phyloP scores from a whole-genome alignment of 2,888 invertebrate species.

The Punctoribates punctum region DNA sequence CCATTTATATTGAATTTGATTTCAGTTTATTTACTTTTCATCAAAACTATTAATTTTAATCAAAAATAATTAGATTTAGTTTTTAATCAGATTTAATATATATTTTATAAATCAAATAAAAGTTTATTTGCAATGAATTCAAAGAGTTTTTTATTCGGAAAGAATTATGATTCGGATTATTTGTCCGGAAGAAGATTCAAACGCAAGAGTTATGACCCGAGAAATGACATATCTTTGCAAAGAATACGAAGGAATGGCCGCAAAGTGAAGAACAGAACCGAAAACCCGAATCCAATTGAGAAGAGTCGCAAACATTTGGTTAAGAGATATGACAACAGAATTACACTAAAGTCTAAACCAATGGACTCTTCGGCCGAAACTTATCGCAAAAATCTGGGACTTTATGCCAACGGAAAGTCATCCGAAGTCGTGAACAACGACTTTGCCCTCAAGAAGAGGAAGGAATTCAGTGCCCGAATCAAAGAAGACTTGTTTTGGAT shows the following conservation, averaged over 20 bases:
- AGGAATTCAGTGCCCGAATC: not conserved
- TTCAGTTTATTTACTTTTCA: no score
- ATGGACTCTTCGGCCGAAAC: not conserved
- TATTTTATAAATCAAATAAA: not conserved
- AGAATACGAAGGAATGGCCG: not conserved
- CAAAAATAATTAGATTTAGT: no score
- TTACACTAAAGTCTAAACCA: not conserved
- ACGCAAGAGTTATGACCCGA: not conserved
- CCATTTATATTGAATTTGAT: no score
- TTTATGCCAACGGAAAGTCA: constrained; percentile 16
- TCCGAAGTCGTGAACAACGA: not conserved
- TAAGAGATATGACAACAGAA: not conserved
- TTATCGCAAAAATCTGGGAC: not conserved
- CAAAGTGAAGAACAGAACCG: not conserved
- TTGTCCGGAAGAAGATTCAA: constrained; percentile 14
- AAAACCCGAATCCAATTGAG: not conserved
- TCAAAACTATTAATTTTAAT: no score
- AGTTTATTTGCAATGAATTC: not conserved
- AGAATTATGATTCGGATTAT: constrained; percentile 26
- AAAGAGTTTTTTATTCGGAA: constrained; percentile 9
- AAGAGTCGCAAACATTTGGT: not conserved
- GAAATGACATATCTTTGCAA: not conserved
- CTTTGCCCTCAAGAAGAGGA: no score
- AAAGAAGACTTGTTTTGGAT: constrained; percentile 35
- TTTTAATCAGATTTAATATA: no score